Conservation (phyloP, 2,797 vertebrate species). For the Paratrypauchen microcephalus region DNA sequence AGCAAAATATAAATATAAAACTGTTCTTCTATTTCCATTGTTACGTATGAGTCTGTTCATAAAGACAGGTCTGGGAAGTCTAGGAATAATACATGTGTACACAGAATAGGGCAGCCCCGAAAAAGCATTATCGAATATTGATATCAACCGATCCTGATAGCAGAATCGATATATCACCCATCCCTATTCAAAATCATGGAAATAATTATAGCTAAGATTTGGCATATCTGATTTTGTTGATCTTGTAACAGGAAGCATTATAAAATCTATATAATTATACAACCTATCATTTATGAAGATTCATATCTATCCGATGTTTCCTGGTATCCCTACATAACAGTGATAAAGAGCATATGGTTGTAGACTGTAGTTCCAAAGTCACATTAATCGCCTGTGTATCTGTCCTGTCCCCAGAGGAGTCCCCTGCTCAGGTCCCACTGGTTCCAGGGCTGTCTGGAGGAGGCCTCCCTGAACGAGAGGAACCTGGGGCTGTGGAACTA, state of each 20-base stretch:
- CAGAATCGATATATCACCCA: too few species aligned
- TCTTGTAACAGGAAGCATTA: not conserved
- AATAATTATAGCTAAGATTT: not conserved
- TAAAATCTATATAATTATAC: too few species aligned
- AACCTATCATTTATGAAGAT: not conserved
- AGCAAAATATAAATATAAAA: not conserved
- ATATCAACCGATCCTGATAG: too few species aligned
- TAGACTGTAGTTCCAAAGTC: not conserved
- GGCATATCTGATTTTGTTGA: not conserved
- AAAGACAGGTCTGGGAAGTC: too few species aligned
- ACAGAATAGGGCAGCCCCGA: too few species aligned
- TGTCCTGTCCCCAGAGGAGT: conserved; percentile 72
- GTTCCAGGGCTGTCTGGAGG: conserved; percentile 90
- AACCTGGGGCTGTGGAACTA: conserved; percentile 94
- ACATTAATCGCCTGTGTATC: not conserved
- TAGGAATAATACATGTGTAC: too few species aligned
- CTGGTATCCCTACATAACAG: not conserved
- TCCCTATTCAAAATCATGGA: too few species aligned
- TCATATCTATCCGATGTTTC: not conserved
- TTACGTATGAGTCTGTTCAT: too few species aligned
- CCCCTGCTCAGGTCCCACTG: conserved; percentile 78
- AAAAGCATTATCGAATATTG: too few species aligned
- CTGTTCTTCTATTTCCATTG: too few species aligned
- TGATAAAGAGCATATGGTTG: not conserved
- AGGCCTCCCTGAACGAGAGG: conserved; percentile 85